Base-by-base conservation (phyloP, 2,797 vertebrate genomes). In the Philypnodon macrostomus region DNA sequence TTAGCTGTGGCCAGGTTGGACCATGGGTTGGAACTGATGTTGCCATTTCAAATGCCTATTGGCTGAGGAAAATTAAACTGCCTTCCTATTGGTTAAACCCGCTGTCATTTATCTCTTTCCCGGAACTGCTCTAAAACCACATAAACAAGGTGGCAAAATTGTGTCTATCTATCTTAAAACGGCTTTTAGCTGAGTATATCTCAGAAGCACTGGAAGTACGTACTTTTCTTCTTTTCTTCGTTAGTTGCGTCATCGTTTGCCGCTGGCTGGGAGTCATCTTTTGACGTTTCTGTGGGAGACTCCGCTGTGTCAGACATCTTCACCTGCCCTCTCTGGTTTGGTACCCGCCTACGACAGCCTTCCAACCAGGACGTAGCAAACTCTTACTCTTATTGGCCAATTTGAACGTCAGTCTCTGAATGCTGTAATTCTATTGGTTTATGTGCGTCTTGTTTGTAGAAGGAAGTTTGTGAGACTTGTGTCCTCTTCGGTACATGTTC, bases 211-310 rank as follows among this genome's bases (percentile, higher is more conserved):
- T 3, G 2, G 1, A 0, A 1, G 15, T 29, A n/a, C 79, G 51
- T 79, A 91, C 91, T 91, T 79, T 92, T 92, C 62, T 91, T 92
- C 82, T 90, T 91, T 16, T 91, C 89, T 0, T 90, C 91, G 5
- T 56, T 71, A 13, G 65, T 53, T 27, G 70, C n/a, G 2, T 77
- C 42, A 3, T 89, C 86, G n/a, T 88, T 87, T 3, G 77, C 18
- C 6, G 77, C 62, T n/a, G 77, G 66, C 11, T 85, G 87, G 11
- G 73, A 10, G 19, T 91, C 88, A 9, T 90, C 87, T 81, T 86
- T 90, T 5, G 65, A 83, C 9, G 78, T 56, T 64, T 90, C 91
- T 53, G 84, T 79, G 0, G 88, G 87, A 1, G 89, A 89, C 21
- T 92, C 91, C 1, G 81, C 87, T 54, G 48, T 85, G 64, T 91